Evolutionary conservation across 2,888 invertebrate species (phyloP).

Genomic region (Baronia brevicornis): DNA sequence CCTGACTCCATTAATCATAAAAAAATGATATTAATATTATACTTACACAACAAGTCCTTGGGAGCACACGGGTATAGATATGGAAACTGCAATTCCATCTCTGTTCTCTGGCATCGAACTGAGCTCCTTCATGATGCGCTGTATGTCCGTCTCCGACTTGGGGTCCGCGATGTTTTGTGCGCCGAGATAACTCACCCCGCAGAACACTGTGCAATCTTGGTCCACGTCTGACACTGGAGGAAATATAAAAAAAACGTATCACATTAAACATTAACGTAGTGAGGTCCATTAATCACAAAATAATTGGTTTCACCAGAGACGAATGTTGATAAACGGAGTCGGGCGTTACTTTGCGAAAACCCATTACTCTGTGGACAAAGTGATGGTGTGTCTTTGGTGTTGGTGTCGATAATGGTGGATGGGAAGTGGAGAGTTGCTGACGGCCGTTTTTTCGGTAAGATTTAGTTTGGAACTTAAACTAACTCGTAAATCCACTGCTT

Average conservation of each 20-base stretch:
- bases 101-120: slow-evolving; percentile 83
- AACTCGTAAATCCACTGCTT: no score
- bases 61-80: slow-evolving; percentile 94
- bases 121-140: slow-evolving; percentile 93
- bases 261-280: slow-evolving; percentile 3
- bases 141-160: slow-evolving; percentile 93
- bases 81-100: slow-evolving; percentile 90
- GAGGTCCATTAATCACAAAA: slow-evolving; percentile 9
- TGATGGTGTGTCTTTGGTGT: no score
- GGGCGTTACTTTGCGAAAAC: no score
- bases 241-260: neutral
- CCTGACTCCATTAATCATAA: no score
- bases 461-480: no score
- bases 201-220: slow-evolving; percentile 93
- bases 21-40: slow-evolving; percentile 2
- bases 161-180: slow-evolving; percentile 94
- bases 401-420: no score
- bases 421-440: no score
- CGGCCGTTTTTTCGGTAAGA: no score
- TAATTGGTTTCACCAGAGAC: neutral
- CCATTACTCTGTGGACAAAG: no score
- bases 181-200: slow-evolving; percentile 94
- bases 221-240: slow-evolving; percentile 85
- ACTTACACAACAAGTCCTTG: slow-evolving; percentile 95
- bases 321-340: no score